These are phyloP conservation scores for Indicator indicator DNA, from an alignment of 2,113 vertebrate species.

Conservation along the genomic window DNA sequence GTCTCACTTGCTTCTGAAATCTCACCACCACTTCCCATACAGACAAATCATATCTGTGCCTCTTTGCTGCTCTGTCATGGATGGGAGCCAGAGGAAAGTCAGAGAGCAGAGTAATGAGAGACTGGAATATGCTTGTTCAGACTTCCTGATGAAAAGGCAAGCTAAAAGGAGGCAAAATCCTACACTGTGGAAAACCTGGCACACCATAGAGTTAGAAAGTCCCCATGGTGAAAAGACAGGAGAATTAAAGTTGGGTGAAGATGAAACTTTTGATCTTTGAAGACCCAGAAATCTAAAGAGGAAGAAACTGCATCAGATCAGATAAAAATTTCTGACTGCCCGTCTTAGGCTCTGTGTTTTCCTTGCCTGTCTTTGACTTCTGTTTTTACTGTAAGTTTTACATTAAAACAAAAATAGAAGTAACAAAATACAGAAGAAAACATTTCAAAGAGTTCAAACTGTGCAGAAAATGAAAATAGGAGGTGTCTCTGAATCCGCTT, in stretches of 20 bases:
- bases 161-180: background rate
- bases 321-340: background rate
- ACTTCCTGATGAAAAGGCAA: background rate
- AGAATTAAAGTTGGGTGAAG: background rate
- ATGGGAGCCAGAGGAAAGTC: background rate
- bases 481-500: background rate
- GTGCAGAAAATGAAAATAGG: background rate
- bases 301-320: background rate
- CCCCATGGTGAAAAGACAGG: background rate
- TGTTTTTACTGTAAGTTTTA: background rate
- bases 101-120: background rate
- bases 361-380: background rate
- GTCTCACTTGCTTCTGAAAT: background rate
- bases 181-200: background rate
- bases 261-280: background rate
- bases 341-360: background rate
- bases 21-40: background rate
- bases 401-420: background rate
- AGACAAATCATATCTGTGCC: accelerated
- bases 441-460: background rate
- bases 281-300: background rate
- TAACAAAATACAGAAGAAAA: background rate
- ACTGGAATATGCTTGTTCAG: background rate
- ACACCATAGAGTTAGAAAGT: background rate
- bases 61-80: background rate